phyloP scores from a whole-genome alignment of 2,888 invertebrate species.

The Phorcus lineatus region DNA sequence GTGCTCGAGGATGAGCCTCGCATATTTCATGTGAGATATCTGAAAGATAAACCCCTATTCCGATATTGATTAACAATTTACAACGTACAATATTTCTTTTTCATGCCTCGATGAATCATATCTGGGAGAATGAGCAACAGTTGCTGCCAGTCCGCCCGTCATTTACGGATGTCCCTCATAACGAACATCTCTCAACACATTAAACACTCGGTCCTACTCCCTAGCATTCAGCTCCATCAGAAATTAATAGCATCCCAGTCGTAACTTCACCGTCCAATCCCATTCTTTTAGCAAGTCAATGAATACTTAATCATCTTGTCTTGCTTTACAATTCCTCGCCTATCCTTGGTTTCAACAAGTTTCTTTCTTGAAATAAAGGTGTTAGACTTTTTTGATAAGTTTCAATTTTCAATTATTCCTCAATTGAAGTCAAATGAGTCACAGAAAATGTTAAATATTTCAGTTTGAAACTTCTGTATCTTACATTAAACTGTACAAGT shows the following conservation, averaged over 20 bases:
- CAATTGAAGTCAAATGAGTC: no score
- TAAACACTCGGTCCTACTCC: not conserved
- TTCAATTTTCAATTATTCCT: no score
- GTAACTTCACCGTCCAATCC: no score
- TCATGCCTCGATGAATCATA: constrained; percentile 11
- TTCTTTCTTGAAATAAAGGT: no score
- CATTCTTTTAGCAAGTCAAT: no score
- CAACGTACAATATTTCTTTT: not conserved
- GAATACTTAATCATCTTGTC: no score
- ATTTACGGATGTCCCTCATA: not conserved
- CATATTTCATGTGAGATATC: constrained; percentile 5
- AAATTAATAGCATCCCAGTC: not conserved
- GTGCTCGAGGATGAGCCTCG: not conserved
- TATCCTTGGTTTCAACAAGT: no score
- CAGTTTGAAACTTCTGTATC: no score
- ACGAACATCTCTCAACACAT: not conserved
- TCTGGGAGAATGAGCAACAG: not conserved
- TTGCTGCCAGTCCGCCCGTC: not conserved
- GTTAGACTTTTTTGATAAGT: no score
- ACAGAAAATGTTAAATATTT: no score
- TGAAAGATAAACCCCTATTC: constrained; percentile 1
- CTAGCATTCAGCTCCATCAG: not conserved
- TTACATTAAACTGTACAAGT: no score
- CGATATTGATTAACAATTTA: constrained; percentile 10
- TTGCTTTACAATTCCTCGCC: no score